Percentiles rank a stretch among this genome's conserved stretches.
phyloP scores from a whole-genome alignment of 2,888 invertebrate species.

The Myopa tessellatipennis region DNA sequence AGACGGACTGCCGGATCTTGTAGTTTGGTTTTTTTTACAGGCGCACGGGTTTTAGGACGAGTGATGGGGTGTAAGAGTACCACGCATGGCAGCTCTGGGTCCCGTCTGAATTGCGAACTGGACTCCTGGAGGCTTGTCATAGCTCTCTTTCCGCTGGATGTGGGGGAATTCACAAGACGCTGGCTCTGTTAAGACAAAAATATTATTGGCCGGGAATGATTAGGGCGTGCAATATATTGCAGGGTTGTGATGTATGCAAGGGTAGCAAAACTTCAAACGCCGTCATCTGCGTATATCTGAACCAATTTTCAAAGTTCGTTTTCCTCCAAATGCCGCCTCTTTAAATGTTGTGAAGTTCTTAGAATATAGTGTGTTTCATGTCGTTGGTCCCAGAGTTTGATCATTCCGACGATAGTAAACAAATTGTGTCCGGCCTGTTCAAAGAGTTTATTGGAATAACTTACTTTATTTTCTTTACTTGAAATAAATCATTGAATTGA shows the following conservation, averaged over 20 bases:
- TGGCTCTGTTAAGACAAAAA: slow-evolving; percentile 22
- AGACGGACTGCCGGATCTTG: slow-evolving; percentile 5
- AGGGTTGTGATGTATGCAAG: not conserved
- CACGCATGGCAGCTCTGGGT: slow-evolving; percentile 39
- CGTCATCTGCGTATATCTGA: slow-evolving; percentile 9
- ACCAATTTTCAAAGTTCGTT: slow-evolving; percentile 14
- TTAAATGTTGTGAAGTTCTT: slow-evolving; percentile 1
- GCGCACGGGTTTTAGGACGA: not conserved
- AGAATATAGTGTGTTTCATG: slow-evolving; percentile 46
- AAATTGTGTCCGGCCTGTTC: slow-evolving; percentile 47
- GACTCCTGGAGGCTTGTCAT: slow-evolving; percentile 17
- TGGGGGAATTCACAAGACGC: slow-evolving; percentile 35
- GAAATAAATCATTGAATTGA: too few relatives aligned
- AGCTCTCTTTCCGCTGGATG: slow-evolving; percentile 27
- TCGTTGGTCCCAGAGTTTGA: slow-evolving; percentile 51
- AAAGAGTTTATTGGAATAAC: too few relatives aligned
- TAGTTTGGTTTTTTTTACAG: slow-evolving; percentile 18
- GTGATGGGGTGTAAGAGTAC: slow-evolving; percentile 15
- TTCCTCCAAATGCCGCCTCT: slow-evolving; percentile 6
- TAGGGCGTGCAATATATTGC: slow-evolving; percentile 29
- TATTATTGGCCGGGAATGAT: slow-evolving; percentile 45
- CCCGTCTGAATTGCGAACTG: slow-evolving; percentile 6
- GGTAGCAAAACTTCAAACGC: slow-evolving; percentile 16
- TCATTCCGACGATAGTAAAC: slow-evolving; percentile 53
- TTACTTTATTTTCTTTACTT: too few relatives aligned